Base-by-base conservation (phyloP, 2,888 invertebrate species). In the Hylaea fasciaria region DNA sequence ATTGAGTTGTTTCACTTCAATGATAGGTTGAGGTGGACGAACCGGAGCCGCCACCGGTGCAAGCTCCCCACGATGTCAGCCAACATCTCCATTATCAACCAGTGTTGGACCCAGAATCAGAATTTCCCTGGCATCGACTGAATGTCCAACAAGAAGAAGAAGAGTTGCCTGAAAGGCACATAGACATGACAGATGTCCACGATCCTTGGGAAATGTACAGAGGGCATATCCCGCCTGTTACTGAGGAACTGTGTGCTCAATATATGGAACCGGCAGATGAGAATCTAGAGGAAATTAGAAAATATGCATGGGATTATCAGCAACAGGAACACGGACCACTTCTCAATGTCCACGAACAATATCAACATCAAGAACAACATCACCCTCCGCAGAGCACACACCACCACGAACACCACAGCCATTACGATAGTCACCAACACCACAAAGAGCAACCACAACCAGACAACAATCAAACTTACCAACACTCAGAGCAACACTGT, bases 131-230 rank as follows among this genome's bases (percentile, higher is more conserved):
- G 93, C 92, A 93, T 76, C 89, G 85, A 48, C 88, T 87, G 1
- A 81, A 84, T 65, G 71, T 76, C 2, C 84, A 87, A 75, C 84
- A 87, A 75, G 73, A 66, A 28, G 60, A 71, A 52, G 78, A 85
- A 62, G 74, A 83, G 62, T 51, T 64, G 7, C 65, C 73, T 43
- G 78, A 75, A 61, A 68, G 71, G 39, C 63, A 75, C 51, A 72
- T 87, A 64, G 82, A 89, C 62, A 59, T 83, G 70, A 66, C 80
- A 37, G 79, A 88, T 62, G 82, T 87, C 67, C 77, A 85, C 86
- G 96, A 97, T 92, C 96, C 96, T 56, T 97, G 97, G 97, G 94
- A 95, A 73, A 92, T 94, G 76, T 95, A 95, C 82, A 91, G 92
- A 82, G 93, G 92, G 70, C 85, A 92, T 64, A 90, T 92, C 72